Evolutionary conservation across 2,113 vertebrate species (phyloP), one percentile per base, ranked within the genome.

Genomic region (Odocoileus hemionus): DNA sequence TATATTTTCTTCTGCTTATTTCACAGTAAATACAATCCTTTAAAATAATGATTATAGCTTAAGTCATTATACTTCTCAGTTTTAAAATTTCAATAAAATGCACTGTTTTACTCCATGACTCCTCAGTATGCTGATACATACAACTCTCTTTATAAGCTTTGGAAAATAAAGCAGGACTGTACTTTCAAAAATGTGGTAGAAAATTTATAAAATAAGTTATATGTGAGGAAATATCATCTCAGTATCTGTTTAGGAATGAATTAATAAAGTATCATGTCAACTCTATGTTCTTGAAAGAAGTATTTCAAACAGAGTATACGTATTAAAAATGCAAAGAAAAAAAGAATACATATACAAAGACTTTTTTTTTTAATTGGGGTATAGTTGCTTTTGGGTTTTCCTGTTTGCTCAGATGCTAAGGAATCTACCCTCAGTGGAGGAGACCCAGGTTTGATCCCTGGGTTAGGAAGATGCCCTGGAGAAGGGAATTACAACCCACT

Each of bases 1-100:
- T 74, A 26, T 23, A 90, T 61, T 60, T 74, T 55, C 57, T 16
- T 14, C 70, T 78, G 2, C 7, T 7, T 76, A 19, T 82, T 90
- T 92, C 2, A n/a, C n/a, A 76, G n/a, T 94, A 89, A 94, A 67
- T 54, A 3, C 26, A 76, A 9, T 91, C 19, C 1, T 82, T 86
- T 16, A 28, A 86, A 94, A 23, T 58, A 54, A 52, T 54, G 33
- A 36, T 76, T 82, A 61, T 39, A 83, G 16, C 3, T 1, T 88
- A 58, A 43, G 11, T 94, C 45, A 76, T 94, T 82, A 64, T 30
- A 60, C 1, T 47, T 78, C 30, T 55, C 30, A 58, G 1, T 78
- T 94, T 96, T 47, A 45, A 82, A 64, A 39, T 92, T 87, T 92
- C 14, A 83, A 55, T 92, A 58, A 89, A 96, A 83, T 78, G 39